phyloP scores from a whole-genome alignment of 2,113 vertebrate genomes.

The Furnarius figulus region DNA sequence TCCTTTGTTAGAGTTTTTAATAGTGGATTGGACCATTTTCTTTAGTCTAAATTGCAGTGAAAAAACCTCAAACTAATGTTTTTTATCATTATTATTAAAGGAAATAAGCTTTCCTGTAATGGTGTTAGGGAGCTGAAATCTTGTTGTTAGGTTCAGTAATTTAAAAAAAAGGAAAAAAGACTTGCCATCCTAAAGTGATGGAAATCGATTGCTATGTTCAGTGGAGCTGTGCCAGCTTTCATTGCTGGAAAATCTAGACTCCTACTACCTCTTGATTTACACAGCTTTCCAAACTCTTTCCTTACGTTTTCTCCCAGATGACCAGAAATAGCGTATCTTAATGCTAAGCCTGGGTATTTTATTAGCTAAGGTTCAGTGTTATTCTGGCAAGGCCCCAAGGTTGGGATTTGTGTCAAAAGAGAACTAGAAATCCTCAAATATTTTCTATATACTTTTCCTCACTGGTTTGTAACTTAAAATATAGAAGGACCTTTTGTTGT shows the following conservation, averaged over 20 bases:
- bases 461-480: background rate
- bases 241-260: background rate
- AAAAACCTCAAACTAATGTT: accelerated
- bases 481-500: background rate
- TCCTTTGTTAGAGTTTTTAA: background rate
- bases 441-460: background rate
- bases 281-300: background rate
- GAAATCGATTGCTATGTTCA: background rate
- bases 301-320: background rate
- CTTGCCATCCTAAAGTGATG: background rate
- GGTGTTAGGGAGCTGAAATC: background rate
- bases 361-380: background rate
- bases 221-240: background rate
- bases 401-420: background rate
- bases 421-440: background rate
- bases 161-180: background rate
- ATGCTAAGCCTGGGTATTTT: background rate
- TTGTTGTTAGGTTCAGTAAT: background rate
- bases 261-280: background rate
- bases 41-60: background rate
- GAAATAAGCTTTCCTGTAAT: background rate
- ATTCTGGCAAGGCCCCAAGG: background rate
- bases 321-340: background rate
- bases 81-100: background rate
- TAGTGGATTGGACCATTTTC: background rate